Base-by-base conservation (phyloP, 1,140 invertebrate genomes). In the Chymomyza costata region DNA sequence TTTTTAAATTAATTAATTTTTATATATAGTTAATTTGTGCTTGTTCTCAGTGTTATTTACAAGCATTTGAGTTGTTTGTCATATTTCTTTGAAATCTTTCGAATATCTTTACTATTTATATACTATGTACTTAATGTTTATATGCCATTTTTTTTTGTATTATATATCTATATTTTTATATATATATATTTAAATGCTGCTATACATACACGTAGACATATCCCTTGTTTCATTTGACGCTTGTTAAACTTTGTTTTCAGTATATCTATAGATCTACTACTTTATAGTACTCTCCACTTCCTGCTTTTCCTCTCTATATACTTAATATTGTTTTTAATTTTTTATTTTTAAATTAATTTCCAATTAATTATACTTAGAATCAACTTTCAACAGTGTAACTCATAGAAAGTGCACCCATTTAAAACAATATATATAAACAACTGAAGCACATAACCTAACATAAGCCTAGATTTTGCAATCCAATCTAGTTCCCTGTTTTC, bases 211-310 rank as follows among this genome's bases (percentile, higher is more conserved):
- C 63, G 63, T 81, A 81, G 69, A 76, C 80, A 65, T 81, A 81
- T 83, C 81, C 81, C 81, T 83, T 83, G 81, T 83, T 83, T 83
- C 81, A 83, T 83, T 83, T 83, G 67, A 83, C 73, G 73, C 73
- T 80, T 80, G 73, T 80, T 80, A 80, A 80, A 80, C 81, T 76
- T 83, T 83, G 66, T 80, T 80, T 65, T 58, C 46, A 59, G 53
- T 53, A 65, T 16, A 16, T 28, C 2, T 5, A 17, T 7, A 2
- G 17, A 25, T 7, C 21, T n/a, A 28, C 6, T 40, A 5, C 18
- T 40, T 40, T 40, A 6, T 40, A 11, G n/a, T 35, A 11, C 13
- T 35, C 13, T 35, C 13, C 13, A 8, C 13, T 35, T 35, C 5
- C 13, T 35, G 6, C 13, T 35, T 35, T 35, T 35, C 13, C 13